These are phyloP conservation scores for Tetragonisca angustula DNA, from an alignment of 2,888 invertebrate genomes.

Conservation along the genomic window DNA sequence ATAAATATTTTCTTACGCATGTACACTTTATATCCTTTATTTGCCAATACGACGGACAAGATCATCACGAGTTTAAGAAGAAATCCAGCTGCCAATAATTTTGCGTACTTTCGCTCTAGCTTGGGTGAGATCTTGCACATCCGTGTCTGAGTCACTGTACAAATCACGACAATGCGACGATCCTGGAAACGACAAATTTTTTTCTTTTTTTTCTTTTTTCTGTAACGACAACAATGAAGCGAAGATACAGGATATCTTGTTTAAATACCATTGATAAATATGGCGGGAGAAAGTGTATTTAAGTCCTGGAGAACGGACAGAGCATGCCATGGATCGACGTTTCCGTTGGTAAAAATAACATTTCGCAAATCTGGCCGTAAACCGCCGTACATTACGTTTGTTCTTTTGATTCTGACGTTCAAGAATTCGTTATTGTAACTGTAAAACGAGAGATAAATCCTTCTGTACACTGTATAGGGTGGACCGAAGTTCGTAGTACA, in stretches of 20 bases:
- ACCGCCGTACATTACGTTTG: conserved; percentile 85
- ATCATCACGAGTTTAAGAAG: conserved; percentile 12
- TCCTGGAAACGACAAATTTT: conserved; percentile 54
- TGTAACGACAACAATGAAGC: too few species aligned
- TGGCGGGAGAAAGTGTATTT: conserved; percentile 74
- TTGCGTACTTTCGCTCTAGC: conserved; percentile 67
- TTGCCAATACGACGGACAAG: background rate
- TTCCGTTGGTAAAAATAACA: conserved; percentile 87
- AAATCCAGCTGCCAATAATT: conserved; percentile 70
- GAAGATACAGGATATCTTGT: background rate
- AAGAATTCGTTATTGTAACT: conserved; percentile 77
- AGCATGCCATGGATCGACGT: conserved; percentile 87
- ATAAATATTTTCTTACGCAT: conserved; percentile 30
- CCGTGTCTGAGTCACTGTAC: conserved; percentile 49
- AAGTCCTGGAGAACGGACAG: conserved; percentile 85
- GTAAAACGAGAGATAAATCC: conserved; percentile 10
- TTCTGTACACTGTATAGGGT: too few species aligned
- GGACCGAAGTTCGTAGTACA: too few species aligned
- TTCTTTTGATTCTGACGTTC: conserved; percentile 81
- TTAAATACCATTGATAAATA: conserved; percentile 75
- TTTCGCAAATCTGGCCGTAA: conserved; percentile 85
- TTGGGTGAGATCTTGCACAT: conserved; percentile 58
- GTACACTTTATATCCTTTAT: background rate
- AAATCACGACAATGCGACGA: conserved; percentile 76
- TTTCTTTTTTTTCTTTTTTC: background rate